Evolutionary conservation across 1,140 invertebrate genomes (phyloP).

Genomic region (Papilio machaon): DNA sequence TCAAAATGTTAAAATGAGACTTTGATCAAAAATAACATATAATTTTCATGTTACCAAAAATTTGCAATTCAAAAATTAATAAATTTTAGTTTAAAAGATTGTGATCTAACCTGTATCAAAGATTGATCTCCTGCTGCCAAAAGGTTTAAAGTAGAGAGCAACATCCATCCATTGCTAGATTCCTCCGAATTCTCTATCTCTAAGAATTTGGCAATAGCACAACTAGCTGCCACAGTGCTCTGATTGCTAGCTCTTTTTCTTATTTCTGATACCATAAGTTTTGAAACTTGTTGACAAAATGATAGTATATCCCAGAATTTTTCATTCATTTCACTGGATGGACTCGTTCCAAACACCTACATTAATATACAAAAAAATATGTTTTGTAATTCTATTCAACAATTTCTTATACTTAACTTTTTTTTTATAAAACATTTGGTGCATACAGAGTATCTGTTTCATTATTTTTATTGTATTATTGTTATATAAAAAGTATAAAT

Average conservation of each 20-base stretch:
- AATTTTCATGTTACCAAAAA: not conserved
- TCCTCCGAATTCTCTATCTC: conserved; percentile 97
- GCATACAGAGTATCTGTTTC: not conserved
- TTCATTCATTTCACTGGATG: conserved; percentile 96
- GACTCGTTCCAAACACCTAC: conserved; percentile 95
- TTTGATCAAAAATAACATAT: not conserved
- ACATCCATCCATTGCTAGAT: conserved; percentile 97
- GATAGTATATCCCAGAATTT: conserved; percentile 96
- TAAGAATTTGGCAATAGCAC: conserved; percentile 97
- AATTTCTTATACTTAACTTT: not conserved
- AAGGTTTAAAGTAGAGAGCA: conserved; percentile 95
- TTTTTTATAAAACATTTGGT: not conserved
- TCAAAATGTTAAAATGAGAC: not conserved
- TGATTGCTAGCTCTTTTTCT: conserved; percentile 96
- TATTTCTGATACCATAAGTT: conserved; percentile 97
- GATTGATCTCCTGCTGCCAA: conserved; percentile 91
- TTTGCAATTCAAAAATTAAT: not conserved
- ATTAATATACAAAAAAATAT: conserved; percentile 21
- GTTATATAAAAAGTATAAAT: not conserved
- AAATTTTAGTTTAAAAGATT: not conserved
- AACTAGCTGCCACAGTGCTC: conserved; percentile 96
- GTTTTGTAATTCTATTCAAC: not conserved
- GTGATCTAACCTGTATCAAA: conserved; percentile 66
- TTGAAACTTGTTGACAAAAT: conserved; percentile 96
- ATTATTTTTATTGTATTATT: not conserved